Percentiles rank a stretch among this genome's conserved stretches.
These are phyloP conservation scores for Corythoichthys haematopterus DNA, from an alignment of 2,113 vertebrate species.

Conservation along the genomic window DNA sequence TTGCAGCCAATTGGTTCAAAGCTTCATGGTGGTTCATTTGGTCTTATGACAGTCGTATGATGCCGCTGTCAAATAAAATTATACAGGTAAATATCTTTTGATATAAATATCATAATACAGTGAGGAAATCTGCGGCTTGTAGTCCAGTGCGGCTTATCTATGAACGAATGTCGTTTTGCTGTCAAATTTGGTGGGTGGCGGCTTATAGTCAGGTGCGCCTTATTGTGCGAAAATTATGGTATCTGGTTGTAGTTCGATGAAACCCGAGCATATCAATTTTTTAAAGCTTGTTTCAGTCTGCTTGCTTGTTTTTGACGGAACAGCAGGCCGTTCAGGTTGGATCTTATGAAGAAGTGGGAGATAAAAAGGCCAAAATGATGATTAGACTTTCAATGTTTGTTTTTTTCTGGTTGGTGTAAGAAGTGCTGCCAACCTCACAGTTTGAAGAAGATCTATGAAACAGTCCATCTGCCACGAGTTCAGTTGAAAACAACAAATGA, in stretches of 20 bases:
- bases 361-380: neutral
- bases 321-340: constrained; percentile 15
- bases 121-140: too few relatives aligned
- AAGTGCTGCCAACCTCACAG: constrained; percentile 1
- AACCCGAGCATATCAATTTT: neutral
- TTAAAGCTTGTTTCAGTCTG: neutral
- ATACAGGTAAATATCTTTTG: too few relatives aligned
- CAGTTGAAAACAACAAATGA: constrained; percentile 20
- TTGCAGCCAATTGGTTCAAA: too few relatives aligned
- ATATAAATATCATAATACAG: too few relatives aligned
- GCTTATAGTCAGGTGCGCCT: too few relatives aligned
- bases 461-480: constrained; percentile 30
- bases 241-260: neutral
- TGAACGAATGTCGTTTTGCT: too few relatives aligned
- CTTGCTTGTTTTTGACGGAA: constrained; percentile 1
- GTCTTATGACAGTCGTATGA: too few relatives aligned
- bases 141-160: too few relatives aligned
- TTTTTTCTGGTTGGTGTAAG: constrained; percentile 6
- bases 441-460: constrained; percentile 16
- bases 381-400: constrained; percentile 21
- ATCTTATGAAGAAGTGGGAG: constrained; percentile 9
- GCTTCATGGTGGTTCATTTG: too few relatives aligned
- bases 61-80: too few relatives aligned
- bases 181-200: too few relatives aligned
- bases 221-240: neutral